A percentile compares a stretch with the other conserved stretches of the same genome.
These are phyloP conservation scores for Rhinopomastus cyanomelas DNA, from an alignment of 2,113 vertebrate species.

Conservation along the genomic window DNA sequence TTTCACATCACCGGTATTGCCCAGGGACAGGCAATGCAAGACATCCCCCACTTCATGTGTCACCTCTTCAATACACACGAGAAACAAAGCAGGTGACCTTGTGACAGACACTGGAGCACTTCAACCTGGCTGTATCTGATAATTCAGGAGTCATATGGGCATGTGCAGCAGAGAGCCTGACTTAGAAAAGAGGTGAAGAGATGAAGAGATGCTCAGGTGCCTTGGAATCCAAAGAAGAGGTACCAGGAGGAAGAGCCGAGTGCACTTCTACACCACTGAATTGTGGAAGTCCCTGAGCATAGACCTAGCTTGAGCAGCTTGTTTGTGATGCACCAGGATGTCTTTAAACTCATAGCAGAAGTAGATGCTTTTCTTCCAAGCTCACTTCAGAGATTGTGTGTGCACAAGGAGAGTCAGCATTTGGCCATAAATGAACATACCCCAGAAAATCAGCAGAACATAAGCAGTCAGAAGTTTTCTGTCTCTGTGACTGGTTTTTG, in stretches of 20 bases:
- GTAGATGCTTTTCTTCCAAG: background rate
- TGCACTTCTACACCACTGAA: background rate
- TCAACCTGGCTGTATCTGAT: background rate
- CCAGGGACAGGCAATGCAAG: background rate
- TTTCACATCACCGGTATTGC: background rate
- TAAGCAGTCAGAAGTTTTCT: background rate
- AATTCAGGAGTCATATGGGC: background rate
- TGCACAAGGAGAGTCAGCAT: background rate
- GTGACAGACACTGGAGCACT: background rate
- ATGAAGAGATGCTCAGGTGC: background rate
- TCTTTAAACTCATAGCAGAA: background rate
- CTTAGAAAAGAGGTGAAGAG: background rate
- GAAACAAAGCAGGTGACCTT: background rate
- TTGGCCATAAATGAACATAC: background rate
- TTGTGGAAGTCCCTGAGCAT: background rate
- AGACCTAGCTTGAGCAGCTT: background rate
- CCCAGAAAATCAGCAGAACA: background rate
- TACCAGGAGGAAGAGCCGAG: background rate
- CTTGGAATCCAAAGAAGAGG: background rate
- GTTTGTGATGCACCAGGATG: background rate
- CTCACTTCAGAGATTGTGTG: background rate
- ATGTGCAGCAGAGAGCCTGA: background rate
- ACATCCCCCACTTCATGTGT: background rate
- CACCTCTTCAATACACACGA: background rate
- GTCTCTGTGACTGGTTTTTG: background rate